Evolutionary conservation across 2,888 invertebrate genomes (phyloP).

Genomic region (Rhingia rostrata): DNA sequence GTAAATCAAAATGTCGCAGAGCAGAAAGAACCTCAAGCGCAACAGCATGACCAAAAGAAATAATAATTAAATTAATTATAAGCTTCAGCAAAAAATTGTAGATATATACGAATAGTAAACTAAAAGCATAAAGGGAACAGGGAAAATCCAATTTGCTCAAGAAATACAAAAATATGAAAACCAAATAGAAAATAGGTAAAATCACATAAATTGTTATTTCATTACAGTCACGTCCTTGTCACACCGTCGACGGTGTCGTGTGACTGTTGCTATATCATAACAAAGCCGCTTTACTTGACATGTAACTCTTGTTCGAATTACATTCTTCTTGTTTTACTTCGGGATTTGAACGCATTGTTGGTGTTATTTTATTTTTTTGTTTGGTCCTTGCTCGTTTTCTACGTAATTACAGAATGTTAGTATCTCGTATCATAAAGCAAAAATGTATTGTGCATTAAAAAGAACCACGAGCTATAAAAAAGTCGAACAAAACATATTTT

Average conservation of each 20-base stretch:
- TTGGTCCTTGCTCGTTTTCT: conserved; percentile 23
- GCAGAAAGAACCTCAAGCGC: conserved; percentile 2
- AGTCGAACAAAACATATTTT: no score
- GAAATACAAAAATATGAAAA: conserved; percentile 4
- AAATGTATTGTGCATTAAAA: conserved; percentile 59
- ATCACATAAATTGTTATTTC: conserved; percentile 69
- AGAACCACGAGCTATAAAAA: conserved; percentile 12
- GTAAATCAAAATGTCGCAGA: conserved; percentile 34
- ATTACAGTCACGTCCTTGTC: conserved; percentile 71
- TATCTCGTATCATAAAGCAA: conserved; percentile 71
- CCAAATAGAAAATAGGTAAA: conserved; percentile 62
- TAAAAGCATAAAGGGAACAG: conserved; percentile 13
- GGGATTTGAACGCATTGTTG: background rate
- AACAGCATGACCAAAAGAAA: background rate
- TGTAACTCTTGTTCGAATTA: conserved; percentile 32
- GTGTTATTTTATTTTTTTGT: conserved; percentile 33
- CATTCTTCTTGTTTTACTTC: conserved; percentile 4
- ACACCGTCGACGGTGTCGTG: conserved; percentile 60
- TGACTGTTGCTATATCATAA: conserved; percentile 43
- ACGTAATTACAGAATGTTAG: conserved; percentile 71
- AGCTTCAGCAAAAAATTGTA: background rate
- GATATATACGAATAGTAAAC: conserved; percentile 19
- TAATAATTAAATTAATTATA: conserved; percentile 40
- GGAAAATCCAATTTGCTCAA: conserved; percentile 43
- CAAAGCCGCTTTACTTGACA: background rate